Percentiles rank a stretch among this genome's conserved stretches.
These are phyloP conservation scores for Colletes collaris DNA, from an alignment of 2,888 invertebrate genomes.

Conservation along the genomic window DNA sequence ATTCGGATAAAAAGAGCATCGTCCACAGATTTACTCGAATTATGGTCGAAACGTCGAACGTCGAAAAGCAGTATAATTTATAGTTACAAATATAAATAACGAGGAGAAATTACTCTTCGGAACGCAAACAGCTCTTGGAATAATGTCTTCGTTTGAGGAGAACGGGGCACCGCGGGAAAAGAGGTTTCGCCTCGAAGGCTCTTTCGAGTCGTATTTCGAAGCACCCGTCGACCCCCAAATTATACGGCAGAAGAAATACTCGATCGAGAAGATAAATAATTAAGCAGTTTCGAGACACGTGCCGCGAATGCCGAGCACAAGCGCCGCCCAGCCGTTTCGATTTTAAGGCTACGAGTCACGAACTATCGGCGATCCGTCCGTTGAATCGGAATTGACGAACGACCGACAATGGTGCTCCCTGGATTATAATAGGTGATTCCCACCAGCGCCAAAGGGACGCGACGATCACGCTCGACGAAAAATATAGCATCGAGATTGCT, in stretches of 20 bases:
- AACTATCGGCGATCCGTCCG: slow-evolving; percentile 62
- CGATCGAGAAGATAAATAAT: slow-evolving; percentile 76
- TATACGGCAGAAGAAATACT: slow-evolving; percentile 67
- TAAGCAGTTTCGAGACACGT: slow-evolving; percentile 73
- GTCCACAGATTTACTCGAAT: no score
- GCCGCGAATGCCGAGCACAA: slow-evolving; percentile 65
- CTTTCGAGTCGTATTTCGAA: slow-evolving; percentile 27
- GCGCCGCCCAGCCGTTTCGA: slow-evolving; percentile 17
- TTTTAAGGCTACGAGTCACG: slow-evolving; percentile 68
- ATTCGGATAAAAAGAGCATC: no score
- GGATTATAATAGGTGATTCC: slow-evolving; percentile 29
- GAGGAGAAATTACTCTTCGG: neutral
- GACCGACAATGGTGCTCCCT: slow-evolving; percentile 51
- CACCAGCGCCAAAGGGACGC: no score
- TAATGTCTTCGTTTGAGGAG: neutral
- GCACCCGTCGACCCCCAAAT: slow-evolving; percentile 61
- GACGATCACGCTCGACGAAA: no score
- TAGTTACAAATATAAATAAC: slow-evolving; percentile 12
- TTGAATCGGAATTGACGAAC: slow-evolving; percentile 68
- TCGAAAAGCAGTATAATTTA: slow-evolving; percentile 9
- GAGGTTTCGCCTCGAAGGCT: slow-evolving; percentile 11
- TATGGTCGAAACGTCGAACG: no score
- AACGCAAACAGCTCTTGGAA: neutral
- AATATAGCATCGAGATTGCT: no score
- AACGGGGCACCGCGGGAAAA: no score